These are phyloP conservation scores for Origma solitaria DNA, from an alignment of 2,113 vertebrate genomes.

Conservation along the genomic window DNA sequence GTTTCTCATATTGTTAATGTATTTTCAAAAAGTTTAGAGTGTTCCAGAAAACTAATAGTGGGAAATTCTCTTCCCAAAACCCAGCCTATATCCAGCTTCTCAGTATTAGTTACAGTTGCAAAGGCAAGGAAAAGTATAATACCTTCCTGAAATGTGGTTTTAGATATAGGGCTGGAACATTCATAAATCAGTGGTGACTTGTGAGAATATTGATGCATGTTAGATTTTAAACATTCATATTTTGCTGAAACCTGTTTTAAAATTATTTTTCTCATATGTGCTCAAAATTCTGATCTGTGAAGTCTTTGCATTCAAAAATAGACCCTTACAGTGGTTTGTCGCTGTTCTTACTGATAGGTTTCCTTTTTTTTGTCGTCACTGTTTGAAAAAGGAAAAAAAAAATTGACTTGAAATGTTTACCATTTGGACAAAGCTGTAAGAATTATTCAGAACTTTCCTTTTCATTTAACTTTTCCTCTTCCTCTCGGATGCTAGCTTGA, in stretches of 20 bases:
- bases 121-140: background rate
- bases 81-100: background rate
- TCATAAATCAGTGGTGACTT: background rate
- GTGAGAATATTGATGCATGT: background rate
- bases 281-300: background rate
- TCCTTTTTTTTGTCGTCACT: background rate
- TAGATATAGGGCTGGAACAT: background rate
- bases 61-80: background rate
- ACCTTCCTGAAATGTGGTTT: background rate
- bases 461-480: slow-evolving; percentile 8
- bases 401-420: background rate
- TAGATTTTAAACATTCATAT: background rate
- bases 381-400: background rate
- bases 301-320: background rate
- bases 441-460: background rate
- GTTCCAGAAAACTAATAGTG: background rate
- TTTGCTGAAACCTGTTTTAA: background rate
- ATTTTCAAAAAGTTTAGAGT: background rate
- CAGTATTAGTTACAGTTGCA: background rate
- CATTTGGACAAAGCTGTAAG: background rate
- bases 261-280: background rate
- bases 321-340: background rate
- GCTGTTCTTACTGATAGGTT: background rate
- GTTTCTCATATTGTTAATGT: background rate
- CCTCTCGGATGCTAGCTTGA: background rate